phyloP scores from a whole-genome alignment of 2,113 vertebrate species.

The Eleginops maclovinus region DNA sequence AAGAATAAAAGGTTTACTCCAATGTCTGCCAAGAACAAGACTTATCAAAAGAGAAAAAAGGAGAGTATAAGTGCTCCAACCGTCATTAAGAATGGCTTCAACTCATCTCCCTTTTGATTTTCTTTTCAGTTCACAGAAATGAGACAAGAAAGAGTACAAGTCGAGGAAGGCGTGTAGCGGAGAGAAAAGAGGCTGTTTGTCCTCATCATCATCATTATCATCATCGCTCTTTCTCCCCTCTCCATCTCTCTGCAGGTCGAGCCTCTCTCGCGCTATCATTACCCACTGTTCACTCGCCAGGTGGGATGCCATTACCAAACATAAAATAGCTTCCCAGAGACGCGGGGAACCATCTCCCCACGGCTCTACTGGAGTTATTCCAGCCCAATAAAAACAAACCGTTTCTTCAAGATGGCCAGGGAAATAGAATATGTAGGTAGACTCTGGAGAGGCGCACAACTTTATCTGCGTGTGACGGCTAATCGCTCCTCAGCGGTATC shows the following conservation, averaged over 20 bases:
- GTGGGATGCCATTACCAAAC: slow-evolving; percentile 65
- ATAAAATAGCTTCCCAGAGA: slow-evolving; percentile 55
- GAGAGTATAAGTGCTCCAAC: slow-evolving; percentile 8
- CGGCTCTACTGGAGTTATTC: slow-evolving; percentile 54
- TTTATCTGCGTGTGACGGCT: slow-evolving; percentile 40
- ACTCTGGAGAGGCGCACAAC: slow-evolving; percentile 43
- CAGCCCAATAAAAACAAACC: slow-evolving; percentile 61
- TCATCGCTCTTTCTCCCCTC: slow-evolving; percentile 36
- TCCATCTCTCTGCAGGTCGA: slow-evolving; percentile 26
- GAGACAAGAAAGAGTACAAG: slow-evolving; percentile 15
- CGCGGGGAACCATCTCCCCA: slow-evolving; percentile 43
- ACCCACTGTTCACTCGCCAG: slow-evolving; percentile 59
- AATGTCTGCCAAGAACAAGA: background rate
- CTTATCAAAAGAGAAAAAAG: slow-evolving; percentile 27
- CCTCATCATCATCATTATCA: slow-evolving; percentile 29
- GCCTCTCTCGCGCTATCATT: slow-evolving; percentile 56
- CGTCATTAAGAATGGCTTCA: slow-evolving; percentile 6
- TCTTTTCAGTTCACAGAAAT: slow-evolving; percentile 3
- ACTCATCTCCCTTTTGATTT: slow-evolving; percentile 34
- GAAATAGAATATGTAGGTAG: slow-evolving; percentile 50
- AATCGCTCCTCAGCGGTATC: slow-evolving; percentile 54
- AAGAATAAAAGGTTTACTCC: background rate
- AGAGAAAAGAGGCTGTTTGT: slow-evolving; percentile 13
- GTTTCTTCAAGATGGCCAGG: slow-evolving; percentile 41
- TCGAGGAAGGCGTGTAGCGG: slow-evolving; percentile 23